phyloP scores from a whole-genome alignment of 2,797 vertebrate genomes.

The Eutrigla gurnardus region DNA sequence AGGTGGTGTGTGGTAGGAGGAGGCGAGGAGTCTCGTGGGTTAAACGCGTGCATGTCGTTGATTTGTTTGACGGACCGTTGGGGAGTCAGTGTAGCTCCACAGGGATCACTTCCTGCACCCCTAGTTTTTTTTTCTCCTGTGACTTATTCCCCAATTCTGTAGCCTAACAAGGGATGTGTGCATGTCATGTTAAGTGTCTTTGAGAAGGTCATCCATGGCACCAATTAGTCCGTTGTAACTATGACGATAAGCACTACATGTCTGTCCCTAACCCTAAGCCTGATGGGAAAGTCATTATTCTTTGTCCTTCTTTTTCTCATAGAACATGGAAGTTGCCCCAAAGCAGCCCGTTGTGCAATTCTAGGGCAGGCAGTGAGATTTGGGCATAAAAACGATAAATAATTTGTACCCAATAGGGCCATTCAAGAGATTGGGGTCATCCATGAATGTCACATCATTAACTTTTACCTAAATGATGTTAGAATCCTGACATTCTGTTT shows the following conservation, averaged over 20 bases:
- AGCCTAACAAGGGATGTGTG: not conserved
- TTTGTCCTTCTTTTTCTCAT: too few species aligned
- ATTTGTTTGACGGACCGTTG: too few species aligned
- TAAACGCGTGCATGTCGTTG: not conserved
- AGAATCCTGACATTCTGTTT: not conserved
- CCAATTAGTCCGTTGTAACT: not conserved
- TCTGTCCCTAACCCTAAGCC: not conserved
- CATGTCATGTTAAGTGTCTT: not conserved
- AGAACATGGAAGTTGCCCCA: too few species aligned
- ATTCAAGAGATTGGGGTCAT: too few species aligned
- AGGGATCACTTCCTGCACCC: not conserved
- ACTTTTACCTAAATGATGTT: not conserved
- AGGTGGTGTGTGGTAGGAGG: conserved; percentile 27
- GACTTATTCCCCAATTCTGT: not conserved
- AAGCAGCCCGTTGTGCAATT: too few species aligned
- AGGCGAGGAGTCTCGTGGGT: conserved; percentile 16
- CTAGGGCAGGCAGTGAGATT: too few species aligned
- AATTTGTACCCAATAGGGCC: too few species aligned
- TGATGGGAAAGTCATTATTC: too few species aligned
- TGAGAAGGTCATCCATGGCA: not conserved
- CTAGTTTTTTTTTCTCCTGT: not conserved
- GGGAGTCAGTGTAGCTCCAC: not conserved
- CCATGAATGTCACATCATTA: not conserved
- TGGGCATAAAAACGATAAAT: too few species aligned
- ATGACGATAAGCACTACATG: not conserved